Evolutionary conservation across 2,113 vertebrate genomes (phyloP).

Genomic region (Hippocampus zosterae): DNA sequence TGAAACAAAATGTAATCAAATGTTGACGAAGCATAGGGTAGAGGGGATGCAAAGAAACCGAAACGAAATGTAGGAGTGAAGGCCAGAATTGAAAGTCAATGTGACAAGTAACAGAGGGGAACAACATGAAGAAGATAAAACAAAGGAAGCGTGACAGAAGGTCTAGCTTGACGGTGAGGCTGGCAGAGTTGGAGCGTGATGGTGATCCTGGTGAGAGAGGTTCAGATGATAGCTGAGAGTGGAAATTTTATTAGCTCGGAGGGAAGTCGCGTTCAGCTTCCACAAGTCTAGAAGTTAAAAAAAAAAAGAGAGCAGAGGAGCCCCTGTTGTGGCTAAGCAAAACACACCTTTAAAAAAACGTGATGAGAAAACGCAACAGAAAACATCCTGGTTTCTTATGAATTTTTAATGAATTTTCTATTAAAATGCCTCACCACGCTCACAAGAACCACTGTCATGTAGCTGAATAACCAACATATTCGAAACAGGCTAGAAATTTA

Average conservation of each 20-base stretch:
- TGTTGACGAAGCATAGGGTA: not conserved
- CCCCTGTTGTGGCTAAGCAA: conserved; percentile 19
- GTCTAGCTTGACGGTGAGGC: not conserved
- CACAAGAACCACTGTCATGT: not conserved
- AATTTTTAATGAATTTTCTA: conserved; percentile 9
- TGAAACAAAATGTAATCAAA: not conserved
- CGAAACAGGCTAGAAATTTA: not conserved
- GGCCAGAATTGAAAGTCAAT: conserved; percentile 9
- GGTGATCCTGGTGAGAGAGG: conserved; percentile 8
- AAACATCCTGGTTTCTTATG: not conserved
- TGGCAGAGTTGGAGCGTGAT: not conserved
- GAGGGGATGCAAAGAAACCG: not conserved
- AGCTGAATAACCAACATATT: not conserved
- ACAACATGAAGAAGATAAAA: conserved; percentile 5
- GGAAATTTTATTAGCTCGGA: conserved; percentile 26
- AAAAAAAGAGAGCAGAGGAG: conserved; percentile 24
- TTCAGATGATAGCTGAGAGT: conserved; percentile 14
- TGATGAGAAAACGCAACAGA: conserved; percentile 14
- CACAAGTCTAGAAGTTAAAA: conserved; percentile 40
- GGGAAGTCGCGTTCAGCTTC: conserved; percentile 30
- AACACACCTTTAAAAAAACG: conserved; percentile 12
- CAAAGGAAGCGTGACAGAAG: conserved; percentile 11
- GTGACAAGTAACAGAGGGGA: conserved; percentile 5
- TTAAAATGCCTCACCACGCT: conserved; percentile 16
- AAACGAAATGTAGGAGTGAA: not conserved